Percentiles rank a stretch among this genome's conserved stretches.
These are phyloP conservation scores for Zosterops borbonicus DNA, from an alignment of 2,113 vertebrate species.

Conservation along the genomic window DNA sequence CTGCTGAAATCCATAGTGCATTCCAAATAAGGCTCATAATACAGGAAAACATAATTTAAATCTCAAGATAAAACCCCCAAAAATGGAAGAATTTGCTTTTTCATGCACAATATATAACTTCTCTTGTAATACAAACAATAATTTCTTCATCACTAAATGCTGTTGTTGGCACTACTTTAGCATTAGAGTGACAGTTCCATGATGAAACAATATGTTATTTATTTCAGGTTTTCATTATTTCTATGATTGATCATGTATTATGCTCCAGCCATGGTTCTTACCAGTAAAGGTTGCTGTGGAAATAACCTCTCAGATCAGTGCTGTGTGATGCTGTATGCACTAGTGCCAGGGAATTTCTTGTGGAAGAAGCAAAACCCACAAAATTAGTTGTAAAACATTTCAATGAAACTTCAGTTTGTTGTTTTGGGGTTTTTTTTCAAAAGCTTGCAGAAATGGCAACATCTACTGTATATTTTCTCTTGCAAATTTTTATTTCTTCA, in stretches of 20 bases:
- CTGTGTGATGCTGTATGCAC: not conserved
- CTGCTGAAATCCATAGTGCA: not conserved
- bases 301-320: not conserved
- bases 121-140: not conserved
- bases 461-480: not conserved
- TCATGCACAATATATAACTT: not conserved
- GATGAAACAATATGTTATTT: not conserved
- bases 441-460: not conserved
- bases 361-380: not conserved
- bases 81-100: not conserved
- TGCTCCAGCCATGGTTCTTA: not conserved
- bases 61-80: not conserved
- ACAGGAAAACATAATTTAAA: not conserved
- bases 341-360: not conserved
- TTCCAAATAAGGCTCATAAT: not conserved
- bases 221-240: not conserved
- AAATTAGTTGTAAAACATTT: not conserved
- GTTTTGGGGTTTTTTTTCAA: not conserved
- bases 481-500: conserved; percentile 3
- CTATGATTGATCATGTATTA: not conserved
- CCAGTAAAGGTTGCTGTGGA: not conserved
- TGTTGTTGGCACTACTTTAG: not conserved
- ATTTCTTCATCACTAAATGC: not conserved
- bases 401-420: not conserved
- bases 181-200: not conserved